These are phyloP conservation scores for Montipora efflorescens DNA, from an alignment of 64 coral and sea anemone species.

Conservation along the genomic window DNA sequence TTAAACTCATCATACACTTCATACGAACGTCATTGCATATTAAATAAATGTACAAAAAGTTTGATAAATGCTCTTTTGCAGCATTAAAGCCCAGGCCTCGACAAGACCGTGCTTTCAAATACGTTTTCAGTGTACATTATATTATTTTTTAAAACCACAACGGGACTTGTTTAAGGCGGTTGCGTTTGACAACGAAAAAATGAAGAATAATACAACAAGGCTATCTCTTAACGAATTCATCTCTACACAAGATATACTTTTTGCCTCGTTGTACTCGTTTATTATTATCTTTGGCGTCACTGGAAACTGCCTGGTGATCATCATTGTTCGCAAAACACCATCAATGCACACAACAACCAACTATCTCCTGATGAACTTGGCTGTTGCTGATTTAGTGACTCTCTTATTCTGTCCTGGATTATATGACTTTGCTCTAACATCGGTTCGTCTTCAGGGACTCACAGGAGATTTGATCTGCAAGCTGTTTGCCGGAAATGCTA, in stretches of 20 bases:
- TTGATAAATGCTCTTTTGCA: too few species aligned
- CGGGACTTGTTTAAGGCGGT: too few species aligned
- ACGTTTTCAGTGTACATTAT: too few species aligned
- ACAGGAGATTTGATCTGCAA: conserved; percentile 33
- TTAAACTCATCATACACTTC: too few species aligned
- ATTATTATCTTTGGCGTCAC: conserved; percentile 36
- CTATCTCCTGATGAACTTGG: conserved; percentile 61
- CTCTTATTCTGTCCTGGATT: conserved; percentile 36
- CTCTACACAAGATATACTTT: not conserved
- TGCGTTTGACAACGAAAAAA: too few species aligned
- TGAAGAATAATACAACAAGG: too few species aligned
- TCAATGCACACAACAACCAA: conserved; percentile 70
- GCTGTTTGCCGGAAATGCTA: conserved; percentile 35
- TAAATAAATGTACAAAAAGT: too few species aligned
- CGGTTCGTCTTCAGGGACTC: conserved; percentile 19
- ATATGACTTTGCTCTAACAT: conserved; percentile 38
- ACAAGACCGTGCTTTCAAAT: too few species aligned
- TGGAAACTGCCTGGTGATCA: conserved; percentile 19
- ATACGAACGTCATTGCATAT: too few species aligned
- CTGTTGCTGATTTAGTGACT: conserved; percentile 49
- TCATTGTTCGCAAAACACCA: conserved; percentile 33
- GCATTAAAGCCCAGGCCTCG: too few species aligned
- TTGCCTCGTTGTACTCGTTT: conserved; percentile 25
- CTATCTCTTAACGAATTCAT: too few species aligned
- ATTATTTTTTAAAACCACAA: too few species aligned